These are phyloP conservation scores for Cheilosia pagana DNA, from an alignment of 2,888 invertebrate genomes.

Conservation along the genomic window DNA sequence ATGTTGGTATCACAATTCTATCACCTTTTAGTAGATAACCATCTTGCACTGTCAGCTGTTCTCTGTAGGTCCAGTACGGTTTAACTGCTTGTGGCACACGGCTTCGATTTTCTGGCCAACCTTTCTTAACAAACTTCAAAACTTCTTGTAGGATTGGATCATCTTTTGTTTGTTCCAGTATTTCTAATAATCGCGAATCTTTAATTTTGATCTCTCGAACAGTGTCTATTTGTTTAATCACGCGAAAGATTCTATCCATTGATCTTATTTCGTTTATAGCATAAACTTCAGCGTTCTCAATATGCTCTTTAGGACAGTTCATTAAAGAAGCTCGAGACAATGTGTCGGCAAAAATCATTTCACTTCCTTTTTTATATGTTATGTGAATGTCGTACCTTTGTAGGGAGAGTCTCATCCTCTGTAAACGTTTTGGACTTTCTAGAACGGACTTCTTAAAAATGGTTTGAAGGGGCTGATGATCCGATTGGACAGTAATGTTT, in stretches of 20 bases:
- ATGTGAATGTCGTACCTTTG: slow-evolving; percentile 25
- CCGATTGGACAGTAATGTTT: slow-evolving; percentile 65
- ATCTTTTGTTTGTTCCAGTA: slow-evolving; percentile 2
- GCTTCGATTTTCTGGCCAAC: slow-evolving; percentile 18
- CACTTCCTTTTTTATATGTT: slow-evolving; percentile 27
- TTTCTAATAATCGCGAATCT: slow-evolving; percentile 7
- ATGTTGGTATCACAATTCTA: not conserved
- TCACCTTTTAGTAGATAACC: slow-evolving; percentile 19
- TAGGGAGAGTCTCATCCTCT: slow-evolving; percentile 18
- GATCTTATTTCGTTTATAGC: not conserved
- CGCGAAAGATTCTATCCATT: slow-evolving; percentile 5
- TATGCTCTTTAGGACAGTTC: not conserved
- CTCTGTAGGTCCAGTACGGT: slow-evolving; percentile 24
- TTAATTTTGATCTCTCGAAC: not conserved
- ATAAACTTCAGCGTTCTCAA: not conserved
- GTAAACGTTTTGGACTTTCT: slow-evolving; percentile 15
- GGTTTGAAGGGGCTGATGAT: slow-evolving; percentile 70
- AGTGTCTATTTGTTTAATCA: not conserved
- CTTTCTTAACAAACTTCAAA: not conserved
- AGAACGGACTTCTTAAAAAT: slow-evolving; percentile 43
- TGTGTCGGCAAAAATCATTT: slow-evolving; percentile 33
- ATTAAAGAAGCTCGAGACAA: slow-evolving; percentile 19
- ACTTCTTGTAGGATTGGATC: not conserved
- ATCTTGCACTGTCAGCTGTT: slow-evolving; percentile 14
- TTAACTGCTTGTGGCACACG: not conserved